These are phyloP conservation scores for Tortrix viridana DNA, from an alignment of 2,888 invertebrate species.

Conservation along the genomic window DNA sequence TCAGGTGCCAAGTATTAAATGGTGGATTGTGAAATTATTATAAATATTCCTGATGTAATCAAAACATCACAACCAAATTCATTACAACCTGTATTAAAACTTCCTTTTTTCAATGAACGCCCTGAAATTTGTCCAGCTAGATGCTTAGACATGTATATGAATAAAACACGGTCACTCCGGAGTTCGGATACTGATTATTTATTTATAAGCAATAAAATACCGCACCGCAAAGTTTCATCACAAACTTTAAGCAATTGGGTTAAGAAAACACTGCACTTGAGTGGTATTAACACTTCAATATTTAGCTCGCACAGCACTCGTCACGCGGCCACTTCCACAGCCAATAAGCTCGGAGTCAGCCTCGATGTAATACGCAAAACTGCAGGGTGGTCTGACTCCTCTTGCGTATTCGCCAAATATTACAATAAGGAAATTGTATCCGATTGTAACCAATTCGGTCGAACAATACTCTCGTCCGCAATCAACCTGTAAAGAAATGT, in stretches of 20 bases:
- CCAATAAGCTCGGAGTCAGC: not conserved
- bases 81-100: not conserved
- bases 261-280: not conserved
- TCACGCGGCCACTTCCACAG: not conserved
- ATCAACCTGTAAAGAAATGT: too few relatives aligned
- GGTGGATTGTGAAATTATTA: too few relatives aligned
- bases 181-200: not conserved
- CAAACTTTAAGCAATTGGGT: not conserved
- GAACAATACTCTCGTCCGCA: too few relatives aligned
- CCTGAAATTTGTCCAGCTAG: not conserved
- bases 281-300: not conserved
- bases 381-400: not conserved
- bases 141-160: not conserved
- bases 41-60: too few relatives aligned
- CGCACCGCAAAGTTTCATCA: not conserved
- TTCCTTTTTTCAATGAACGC: too few relatives aligned
- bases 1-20: constrained; percentile 19
- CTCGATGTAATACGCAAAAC: too few relatives aligned
- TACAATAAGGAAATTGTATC: not conserved
- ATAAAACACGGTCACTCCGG: not conserved
- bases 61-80: not conserved
- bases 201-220: not conserved
- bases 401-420: not conserved
- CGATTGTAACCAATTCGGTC: too few relatives aligned
- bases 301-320: not conserved